These are phyloP conservation scores for Dendrocincla tyrannina DNA, from an alignment of 2,797 vertebrate genomes.

Conservation along the genomic window DNA sequence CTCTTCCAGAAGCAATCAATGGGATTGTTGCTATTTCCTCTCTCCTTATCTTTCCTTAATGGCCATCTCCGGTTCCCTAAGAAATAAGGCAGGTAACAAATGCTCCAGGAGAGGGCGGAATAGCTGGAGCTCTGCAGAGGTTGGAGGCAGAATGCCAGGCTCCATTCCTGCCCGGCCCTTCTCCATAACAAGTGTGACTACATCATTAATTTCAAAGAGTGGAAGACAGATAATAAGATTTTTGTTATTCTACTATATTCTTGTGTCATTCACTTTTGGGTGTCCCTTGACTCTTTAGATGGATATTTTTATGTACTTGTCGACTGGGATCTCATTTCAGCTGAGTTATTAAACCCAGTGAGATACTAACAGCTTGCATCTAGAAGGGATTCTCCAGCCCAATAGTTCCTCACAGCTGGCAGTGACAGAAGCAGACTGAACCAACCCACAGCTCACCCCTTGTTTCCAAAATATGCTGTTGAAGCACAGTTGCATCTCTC, in stretches of 20 bases:
- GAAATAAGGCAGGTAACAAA: background rate
- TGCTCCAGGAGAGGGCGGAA: background rate
- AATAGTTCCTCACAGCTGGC: background rate
- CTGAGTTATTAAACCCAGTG: background rate
- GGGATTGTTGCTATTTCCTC: background rate
- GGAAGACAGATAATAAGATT: background rate
- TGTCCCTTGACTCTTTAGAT: background rate
- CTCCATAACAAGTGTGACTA: background rate
- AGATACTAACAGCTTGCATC: background rate
- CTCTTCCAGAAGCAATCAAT: slow-evolving; percentile 20
- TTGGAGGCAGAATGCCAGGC: background rate
- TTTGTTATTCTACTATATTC: background rate
- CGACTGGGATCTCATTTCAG: background rate
- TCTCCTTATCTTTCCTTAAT: background rate
- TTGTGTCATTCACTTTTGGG: background rate
- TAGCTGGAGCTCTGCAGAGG: background rate
- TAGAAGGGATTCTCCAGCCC: background rate
- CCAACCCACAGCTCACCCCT: background rate
- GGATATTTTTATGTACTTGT: background rate
- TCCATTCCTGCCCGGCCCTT: background rate
- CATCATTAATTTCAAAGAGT: background rate
- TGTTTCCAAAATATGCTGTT: background rate
- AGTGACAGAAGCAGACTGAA: background rate
- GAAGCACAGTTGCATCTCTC: background rate
- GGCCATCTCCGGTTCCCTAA: background rate